A percentile compares a stretch with the other conserved stretches of the same genome.
These are phyloP conservation scores for Cheilosia vulpina DNA, from an alignment of 2,888 invertebrate species.

Conservation along the genomic window DNA sequence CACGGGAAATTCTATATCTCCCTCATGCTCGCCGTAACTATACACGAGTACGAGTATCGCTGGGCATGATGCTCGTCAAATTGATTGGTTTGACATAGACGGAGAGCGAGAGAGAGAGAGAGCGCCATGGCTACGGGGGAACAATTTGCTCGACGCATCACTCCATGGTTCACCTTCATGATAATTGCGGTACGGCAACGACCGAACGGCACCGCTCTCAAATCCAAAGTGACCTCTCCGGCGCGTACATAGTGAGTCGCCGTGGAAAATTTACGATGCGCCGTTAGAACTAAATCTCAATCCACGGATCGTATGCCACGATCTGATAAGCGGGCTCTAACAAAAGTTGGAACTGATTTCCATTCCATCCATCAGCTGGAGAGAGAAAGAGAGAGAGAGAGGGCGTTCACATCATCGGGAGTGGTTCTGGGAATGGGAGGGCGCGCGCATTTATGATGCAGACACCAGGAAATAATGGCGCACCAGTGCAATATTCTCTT, in stretches of 20 bases:
- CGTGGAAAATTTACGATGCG: slow-evolving; percentile 51
- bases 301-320: slow-evolving; percentile 59
- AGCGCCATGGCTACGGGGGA: slow-evolving; percentile 24
- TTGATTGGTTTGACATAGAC: slow-evolving; percentile 72
- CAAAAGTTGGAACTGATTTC: slow-evolving; percentile 56
- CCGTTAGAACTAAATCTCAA: slow-evolving; percentile 69
- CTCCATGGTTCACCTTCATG: slow-evolving; percentile 45
- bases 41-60: background rate
- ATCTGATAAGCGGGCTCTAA: slow-evolving; percentile 52
- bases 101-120: background rate
- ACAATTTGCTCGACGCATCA: slow-evolving; percentile 47
- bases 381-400: slow-evolving; percentile 7
- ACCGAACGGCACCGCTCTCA: slow-evolving; percentile 30
- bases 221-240: slow-evolving; percentile 58
- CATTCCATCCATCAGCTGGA: slow-evolving; percentile 14
- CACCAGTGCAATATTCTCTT: slow-evolving; percentile 19
- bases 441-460: slow-evolving; percentile 52
- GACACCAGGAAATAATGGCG: slow-evolving; percentile 59
- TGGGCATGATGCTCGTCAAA: slow-evolving; percentile 61
- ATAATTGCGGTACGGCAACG: slow-evolving; percentile 31
- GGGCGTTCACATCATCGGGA: slow-evolving; percentile 64
- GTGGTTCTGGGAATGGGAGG: slow-evolving; percentile 59
- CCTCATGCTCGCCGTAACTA: background rate
- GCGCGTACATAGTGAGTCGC: background rate
- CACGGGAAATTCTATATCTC: slow-evolving; percentile 45